Base-by-base conservation (phyloP, 2,888 invertebrate species). In the Zhuqinia jingwanae region DNA sequence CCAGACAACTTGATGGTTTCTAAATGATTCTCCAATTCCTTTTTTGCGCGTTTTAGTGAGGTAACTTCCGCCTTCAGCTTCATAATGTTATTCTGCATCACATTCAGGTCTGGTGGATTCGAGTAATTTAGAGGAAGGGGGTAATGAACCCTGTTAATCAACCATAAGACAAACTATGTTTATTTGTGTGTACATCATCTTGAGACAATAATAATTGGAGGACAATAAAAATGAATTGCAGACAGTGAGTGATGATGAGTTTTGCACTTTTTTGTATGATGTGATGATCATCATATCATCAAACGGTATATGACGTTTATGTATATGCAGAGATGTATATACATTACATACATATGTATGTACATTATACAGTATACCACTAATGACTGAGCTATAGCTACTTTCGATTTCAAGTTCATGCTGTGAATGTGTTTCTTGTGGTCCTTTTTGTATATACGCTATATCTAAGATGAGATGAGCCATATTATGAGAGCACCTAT, bases 111-210 rank as follows among this genome's bases (percentile, higher is more conserved):
- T 17, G 94, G 94, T 42, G 93, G 93, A 27, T 94, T 94, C 89
- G 93, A 93, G 90, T 94, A 94, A 89, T 94, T 94, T 90, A 94
- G 89, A 10, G 94, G 85, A 94, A 91, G 22, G 94, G 85, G 94
- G 91, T 94, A 94, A 91, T 94, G 93, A 89, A 94, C 94, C 91
- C 94, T 93, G 87, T 81, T 56, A 84, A 83, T 50, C 65, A 83
- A 75, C 53, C 36, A 73, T 47, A 60, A 56, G 86, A 70, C 84
- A 75, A 87, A 50, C 45, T 30, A 30, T n/a, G 36, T 8, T 80
- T 36, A 68, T n/a, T 75, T 53, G 42, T 78, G 53, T 22, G 42
- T 75, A 76, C 47, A 50, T 88, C 56, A 85, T 90, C 88, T 25
- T 78, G 45, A 76, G 80, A 87, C 56, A 78, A 73, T 87, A 20